Evolutionary conservation across 2,888 invertebrate genomes (phyloP).

Genomic region (Lasioglossum zephyrum): DNA sequence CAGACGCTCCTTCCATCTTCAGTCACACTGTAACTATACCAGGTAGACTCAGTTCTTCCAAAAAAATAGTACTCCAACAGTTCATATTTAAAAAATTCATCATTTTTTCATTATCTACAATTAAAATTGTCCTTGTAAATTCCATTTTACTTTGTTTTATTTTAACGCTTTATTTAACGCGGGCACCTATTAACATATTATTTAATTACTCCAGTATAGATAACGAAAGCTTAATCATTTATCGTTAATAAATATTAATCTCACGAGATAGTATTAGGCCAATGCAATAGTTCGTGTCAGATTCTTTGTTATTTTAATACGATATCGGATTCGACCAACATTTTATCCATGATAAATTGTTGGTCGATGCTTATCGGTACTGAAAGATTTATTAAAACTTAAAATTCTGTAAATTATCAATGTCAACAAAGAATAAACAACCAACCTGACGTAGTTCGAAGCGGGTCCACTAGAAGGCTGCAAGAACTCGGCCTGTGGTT

Average conservation of each 20-base stretch:
- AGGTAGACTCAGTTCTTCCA: constrained; percentile 65
- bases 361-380: too few species aligned
- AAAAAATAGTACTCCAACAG: not conserved
- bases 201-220: not conserved
- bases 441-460: constrained; percentile 82
- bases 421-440: not conserved
- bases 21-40: constrained; percentile 85
- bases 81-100: not conserved
- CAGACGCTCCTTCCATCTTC: constrained; percentile 92
- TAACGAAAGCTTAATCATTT: not conserved
- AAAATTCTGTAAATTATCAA: not conserved
- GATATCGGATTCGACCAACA: not conserved
- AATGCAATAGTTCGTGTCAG: not conserved
- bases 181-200: not conserved
- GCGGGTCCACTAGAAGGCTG: constrained; percentile 83
- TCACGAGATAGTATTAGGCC: not conserved
- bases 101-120: not conserved
- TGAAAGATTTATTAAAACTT: not conserved
- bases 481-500: constrained; percentile 84
- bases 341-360: not conserved
- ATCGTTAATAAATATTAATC: not conserved
- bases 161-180: not conserved
- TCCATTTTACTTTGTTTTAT: not conserved
- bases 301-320: too few species aligned
- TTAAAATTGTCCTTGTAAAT: not conserved